These are phyloP conservation scores for Drosophila rhopaloa DNA, from an alignment of 1,140 invertebrate genomes.

Conservation along the genomic window DNA sequence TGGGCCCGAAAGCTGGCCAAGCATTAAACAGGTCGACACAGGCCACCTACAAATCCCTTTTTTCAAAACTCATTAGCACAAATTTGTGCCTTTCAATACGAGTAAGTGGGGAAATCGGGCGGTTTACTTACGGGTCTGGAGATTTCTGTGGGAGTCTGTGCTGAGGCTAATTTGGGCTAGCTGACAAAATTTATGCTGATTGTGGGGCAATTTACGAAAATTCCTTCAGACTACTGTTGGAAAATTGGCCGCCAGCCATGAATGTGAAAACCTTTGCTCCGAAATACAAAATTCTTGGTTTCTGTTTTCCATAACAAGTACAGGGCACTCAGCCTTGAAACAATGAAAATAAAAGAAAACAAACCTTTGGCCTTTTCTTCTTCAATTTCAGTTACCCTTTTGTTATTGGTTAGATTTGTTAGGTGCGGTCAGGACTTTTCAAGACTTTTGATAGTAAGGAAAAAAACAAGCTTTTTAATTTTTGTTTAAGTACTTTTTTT, in stretches of 20 bases:
- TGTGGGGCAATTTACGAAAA: constrained; percentile 79
- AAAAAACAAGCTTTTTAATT: neutral
- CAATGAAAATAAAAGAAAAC: constrained; percentile 32
- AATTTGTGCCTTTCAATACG: constrained; percentile 77
- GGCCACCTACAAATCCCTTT: constrained; percentile 69
- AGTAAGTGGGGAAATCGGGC: constrained; percentile 8
- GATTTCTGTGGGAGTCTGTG: constrained; percentile 10
- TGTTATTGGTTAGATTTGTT: neutral
- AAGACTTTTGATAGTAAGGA: neutral
- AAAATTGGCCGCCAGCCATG: constrained; percentile 57
- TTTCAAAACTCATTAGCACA: constrained; percentile 83
- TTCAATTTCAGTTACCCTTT: constrained; percentile 10
- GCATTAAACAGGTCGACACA: constrained; percentile 64
- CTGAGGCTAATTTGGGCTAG: constrained; percentile 44
- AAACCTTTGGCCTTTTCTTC: constrained; percentile 51
- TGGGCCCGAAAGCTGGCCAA: constrained; percentile 60
- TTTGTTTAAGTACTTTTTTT: no score
- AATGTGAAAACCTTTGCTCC: constrained; percentile 22
- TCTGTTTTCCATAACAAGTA: constrained; percentile 50
- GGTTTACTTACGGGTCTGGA: neutral
- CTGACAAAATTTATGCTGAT: constrained; percentile 79
- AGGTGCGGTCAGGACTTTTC: neutral
- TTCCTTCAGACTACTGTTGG: constrained; percentile 53
- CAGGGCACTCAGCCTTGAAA: constrained; percentile 71
- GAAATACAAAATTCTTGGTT: constrained; percentile 49